A percentile compares a stretch with the other conserved stretches of the same genome.
These are phyloP conservation scores for Cardinalis cardinalis DNA, from an alignment of 2,113 vertebrate species.

Conservation along the genomic window DNA sequence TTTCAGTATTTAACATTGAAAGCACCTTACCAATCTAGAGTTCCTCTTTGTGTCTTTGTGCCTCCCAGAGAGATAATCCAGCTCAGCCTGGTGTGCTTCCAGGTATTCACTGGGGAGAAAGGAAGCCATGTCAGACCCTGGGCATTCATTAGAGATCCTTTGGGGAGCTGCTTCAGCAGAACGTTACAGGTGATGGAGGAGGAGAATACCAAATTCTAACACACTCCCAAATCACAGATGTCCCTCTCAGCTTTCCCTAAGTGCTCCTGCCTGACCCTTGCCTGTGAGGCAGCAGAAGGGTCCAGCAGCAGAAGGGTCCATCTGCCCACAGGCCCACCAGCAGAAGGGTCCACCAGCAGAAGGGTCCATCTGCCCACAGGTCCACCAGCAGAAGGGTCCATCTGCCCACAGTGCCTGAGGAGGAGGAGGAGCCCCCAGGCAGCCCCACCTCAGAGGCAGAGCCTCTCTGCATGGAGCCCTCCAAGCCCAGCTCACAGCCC, in stretches of 20 bases:
- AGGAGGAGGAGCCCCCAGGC: neutral
- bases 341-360: neutral
- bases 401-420: neutral
- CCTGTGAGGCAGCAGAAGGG: neutral
- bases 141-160: accelerated
- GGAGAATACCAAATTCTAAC: neutral
- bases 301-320: too few relatives aligned
- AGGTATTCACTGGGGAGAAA: conserved; percentile 80
- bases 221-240: neutral
- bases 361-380: too few relatives aligned
- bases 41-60: conserved; percentile 89
- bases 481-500: neutral
- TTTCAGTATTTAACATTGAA: neutral
- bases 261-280: neutral
- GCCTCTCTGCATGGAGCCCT: accelerated
- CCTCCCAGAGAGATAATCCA: conserved; percentile 85
- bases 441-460: neutral
- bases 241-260: neutral
- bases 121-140: neutral
- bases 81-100: conserved; percentile 84
- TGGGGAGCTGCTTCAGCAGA: neutral
- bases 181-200: neutral
- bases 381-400: neutral
- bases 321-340: neutral
- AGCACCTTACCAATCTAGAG: conserved; percentile 87